Conservation (phyloP, 2,797 vertebrate genomes). For the Denticeps clupeoides region DNA sequence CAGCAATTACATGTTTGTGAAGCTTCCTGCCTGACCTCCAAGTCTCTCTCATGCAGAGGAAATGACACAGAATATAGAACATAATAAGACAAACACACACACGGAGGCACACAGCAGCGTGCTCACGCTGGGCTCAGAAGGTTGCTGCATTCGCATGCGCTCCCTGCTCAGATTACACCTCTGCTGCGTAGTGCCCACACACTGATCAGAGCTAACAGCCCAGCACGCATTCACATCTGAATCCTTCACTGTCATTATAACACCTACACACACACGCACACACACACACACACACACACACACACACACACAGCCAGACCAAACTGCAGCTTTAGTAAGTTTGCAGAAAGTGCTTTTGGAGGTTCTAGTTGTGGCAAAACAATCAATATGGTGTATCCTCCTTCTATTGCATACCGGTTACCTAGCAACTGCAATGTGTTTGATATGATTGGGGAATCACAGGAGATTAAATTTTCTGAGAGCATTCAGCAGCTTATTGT, state of each 20-base stretch:
- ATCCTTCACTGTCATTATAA: slow-evolving; percentile 12
- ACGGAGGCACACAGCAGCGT: background rate
- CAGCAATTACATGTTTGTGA: no score
- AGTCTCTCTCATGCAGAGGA: no score
- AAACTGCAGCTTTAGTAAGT: background rate
- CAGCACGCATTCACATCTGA: slow-evolving; percentile 15
- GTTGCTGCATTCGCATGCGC: background rate
- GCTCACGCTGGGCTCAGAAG: background rate
- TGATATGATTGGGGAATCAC: slow-evolving; percentile 6
- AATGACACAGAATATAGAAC: no score
- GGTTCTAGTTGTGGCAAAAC: slow-evolving; percentile 16
- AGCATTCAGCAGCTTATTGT: background rate
- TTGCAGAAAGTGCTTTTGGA: no score
- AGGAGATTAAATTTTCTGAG: background rate
- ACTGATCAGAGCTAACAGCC: slow-evolving; percentile 10
- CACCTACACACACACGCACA: background rate
- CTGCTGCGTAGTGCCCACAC: slow-evolving; percentile 16
- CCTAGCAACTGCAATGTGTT: slow-evolving; percentile 28
- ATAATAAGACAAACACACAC: background rate
- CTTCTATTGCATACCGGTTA: slow-evolving; percentile 18
- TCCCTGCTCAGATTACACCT: slow-evolving; percentile 16
- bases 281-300: background rate
- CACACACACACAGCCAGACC: background rate
- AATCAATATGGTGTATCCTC: slow-evolving; percentile 23
- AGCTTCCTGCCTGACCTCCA: no score